Percentiles rank a stretch among this genome's conserved stretches.
Evolutionary conservation across 2,888 invertebrate genomes (phyloP).

Genomic region (Luperina nickerlii): DNA sequence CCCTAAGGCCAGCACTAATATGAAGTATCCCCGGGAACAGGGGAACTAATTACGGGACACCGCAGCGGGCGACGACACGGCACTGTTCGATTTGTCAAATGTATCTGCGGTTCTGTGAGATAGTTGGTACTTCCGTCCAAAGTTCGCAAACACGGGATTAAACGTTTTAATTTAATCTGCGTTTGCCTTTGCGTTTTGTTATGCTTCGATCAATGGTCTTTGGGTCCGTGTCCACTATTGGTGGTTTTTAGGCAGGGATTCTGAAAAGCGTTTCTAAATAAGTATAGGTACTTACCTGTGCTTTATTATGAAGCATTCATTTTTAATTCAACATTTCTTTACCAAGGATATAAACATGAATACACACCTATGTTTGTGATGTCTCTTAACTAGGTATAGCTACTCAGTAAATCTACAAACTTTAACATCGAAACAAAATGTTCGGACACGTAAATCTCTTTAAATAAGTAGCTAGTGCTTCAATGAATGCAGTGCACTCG

Average conservation of each 20-base stretch:
- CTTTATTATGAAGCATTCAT: background rate
- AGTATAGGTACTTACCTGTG: background rate
- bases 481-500: slow-evolving; percentile 58
- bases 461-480: slow-evolving; percentile 56
- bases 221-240: background rate
- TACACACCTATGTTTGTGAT: background rate
- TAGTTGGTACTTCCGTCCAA: slow-evolving; percentile 20
- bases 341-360: background rate
- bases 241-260: background rate
- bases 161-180: background rate
- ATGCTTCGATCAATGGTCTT: background rate
- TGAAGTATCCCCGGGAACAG: slow-evolving; percentile 22
- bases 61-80: slow-evolving; percentile 8
- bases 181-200: background rate
- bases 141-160: slow-evolving; percentile 5
- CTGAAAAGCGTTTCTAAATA: too few species aligned
- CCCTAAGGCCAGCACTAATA: slow-evolving; percentile 14
- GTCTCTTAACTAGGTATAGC: background rate
- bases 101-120: slow-evolving; percentile 47
- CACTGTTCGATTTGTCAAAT: slow-evolving; percentile 52
- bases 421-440: slow-evolving; percentile 33
- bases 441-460: slow-evolving; percentile 41
- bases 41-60: slow-evolving; percentile 41
- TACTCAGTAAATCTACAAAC: slow-evolving; percentile 5
- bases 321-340: background rate